A percentile compares a stretch with the other conserved stretches of the same genome.
Conservation (phyloP, 2,797 vertebrate genomes). For the Crotalus adamanteus region DNA sequence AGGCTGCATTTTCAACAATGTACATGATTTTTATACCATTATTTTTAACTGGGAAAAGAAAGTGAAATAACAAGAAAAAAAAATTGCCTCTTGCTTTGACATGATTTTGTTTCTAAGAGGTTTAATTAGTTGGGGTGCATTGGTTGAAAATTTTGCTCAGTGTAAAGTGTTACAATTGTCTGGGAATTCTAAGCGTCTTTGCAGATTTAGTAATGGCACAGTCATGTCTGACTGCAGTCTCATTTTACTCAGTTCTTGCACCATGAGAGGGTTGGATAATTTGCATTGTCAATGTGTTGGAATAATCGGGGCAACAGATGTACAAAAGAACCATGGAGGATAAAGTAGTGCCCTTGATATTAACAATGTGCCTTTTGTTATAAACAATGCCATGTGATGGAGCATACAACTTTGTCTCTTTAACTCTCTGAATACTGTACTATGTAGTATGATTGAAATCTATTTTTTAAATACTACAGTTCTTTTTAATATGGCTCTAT, state of each 20-base stretch:
- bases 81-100: conserved; percentile 62
- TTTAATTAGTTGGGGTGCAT: conserved; percentile 69
- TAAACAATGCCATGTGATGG: conserved; percentile 71
- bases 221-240: conserved; percentile 71
- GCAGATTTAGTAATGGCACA: conserved; percentile 68
- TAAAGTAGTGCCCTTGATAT: conserved; percentile 81
- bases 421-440: conserved; percentile 67
- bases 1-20: conserved; percentile 56
- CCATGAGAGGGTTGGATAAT: conserved; percentile 62
- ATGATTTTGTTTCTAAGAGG: conserved; percentile 73
- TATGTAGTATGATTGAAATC: conserved; percentile 61
- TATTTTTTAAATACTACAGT: conserved; percentile 63
- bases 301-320: conserved; percentile 52
- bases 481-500: conserved; percentile 71
- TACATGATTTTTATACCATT: conserved; percentile 61
- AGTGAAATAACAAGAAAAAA: neutral
- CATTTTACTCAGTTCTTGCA: conserved; percentile 68
- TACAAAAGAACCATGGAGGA: conserved; percentile 71
- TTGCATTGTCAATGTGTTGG: conserved; percentile 59
- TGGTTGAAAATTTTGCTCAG: conserved; percentile 74
- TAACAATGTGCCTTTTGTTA: conserved; percentile 92
- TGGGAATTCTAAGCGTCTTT: conserved; percentile 71
- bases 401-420: conserved; percentile 74
- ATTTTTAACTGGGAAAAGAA: conserved; percentile 59
- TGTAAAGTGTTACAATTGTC: conserved; percentile 74